These are phyloP conservation scores for Apamea sordens DNA, from an alignment of 2,888 invertebrate genomes.

Conservation along the genomic window DNA sequence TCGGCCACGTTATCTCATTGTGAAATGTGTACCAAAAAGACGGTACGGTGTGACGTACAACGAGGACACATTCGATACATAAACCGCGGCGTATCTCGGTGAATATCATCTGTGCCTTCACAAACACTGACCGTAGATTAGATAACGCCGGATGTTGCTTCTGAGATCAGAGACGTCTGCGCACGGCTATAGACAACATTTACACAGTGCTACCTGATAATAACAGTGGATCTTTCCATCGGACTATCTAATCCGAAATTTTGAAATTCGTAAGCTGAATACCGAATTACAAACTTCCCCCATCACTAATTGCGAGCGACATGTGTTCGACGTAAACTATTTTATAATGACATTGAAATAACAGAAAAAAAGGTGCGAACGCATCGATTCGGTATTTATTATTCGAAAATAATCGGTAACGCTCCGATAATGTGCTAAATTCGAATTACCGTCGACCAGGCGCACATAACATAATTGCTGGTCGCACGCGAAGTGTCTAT, in stretches of 20 bases:
- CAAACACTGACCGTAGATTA: constrained; percentile 89
- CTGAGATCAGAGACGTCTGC: constrained; percentile 75
- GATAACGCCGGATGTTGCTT: constrained; percentile 87
- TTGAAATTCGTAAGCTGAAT: constrained; percentile 24
- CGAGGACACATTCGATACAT: constrained; percentile 67
- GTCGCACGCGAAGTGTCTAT: constrained; percentile 89
- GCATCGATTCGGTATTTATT: constrained; percentile 80
- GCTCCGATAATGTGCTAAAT: constrained; percentile 89
- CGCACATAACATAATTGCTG: constrained; percentile 83
- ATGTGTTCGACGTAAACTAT: constrained; percentile 77
- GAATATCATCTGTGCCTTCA: constrained; percentile 79
- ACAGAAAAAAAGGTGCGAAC: constrained; percentile 85
- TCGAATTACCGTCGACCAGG: constrained; percentile 79
- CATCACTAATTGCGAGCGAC: constrained; percentile 69
- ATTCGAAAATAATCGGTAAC: constrained; percentile 83
- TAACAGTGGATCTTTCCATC: constrained; percentile 74
- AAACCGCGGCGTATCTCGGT: constrained; percentile 79
- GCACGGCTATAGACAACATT: constrained; percentile 71
- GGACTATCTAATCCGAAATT: constrained; percentile 54
- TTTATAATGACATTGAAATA: constrained; percentile 81
- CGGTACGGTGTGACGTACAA: constrained; percentile 57
- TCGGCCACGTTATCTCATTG: constrained; percentile 62
- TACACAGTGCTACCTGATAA: constrained; percentile 74
- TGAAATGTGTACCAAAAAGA: constrained; percentile 67
- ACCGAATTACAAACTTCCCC: constrained; percentile 48